Evolutionary conservation across 2,888 invertebrate species (phyloP), one percentile per base, ranked within the genome.

Genomic region (Antitype chi): DNA sequence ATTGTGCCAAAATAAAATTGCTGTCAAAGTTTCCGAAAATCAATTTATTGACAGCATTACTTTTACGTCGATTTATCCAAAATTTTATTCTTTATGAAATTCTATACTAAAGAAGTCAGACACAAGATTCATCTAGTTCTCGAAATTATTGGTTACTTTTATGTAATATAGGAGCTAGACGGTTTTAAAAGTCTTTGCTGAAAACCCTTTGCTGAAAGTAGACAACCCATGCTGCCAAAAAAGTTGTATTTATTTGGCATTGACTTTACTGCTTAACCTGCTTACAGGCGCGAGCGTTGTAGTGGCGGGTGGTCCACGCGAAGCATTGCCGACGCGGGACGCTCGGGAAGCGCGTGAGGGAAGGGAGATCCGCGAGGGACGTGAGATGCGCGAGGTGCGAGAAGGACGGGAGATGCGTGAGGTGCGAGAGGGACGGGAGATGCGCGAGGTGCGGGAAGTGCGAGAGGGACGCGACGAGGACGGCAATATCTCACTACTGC

Each of bases 401-500:
- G 76, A 76, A 9, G 76, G 63, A 9, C 84, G 95, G 23, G 94
- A 94, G 15, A 94, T 94, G 28, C 93, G 94, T 66, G 91, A 91
- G 83, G 91, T 67, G 15, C 67, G 67, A 52, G 67, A 67, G 6
- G 91, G 67, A 15, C 90, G 93, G 63, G 88, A 85, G 76, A 23
- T 70, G 11, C 67, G 70, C 15, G 70, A 70, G 0, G 73, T 94
- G 79, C 75, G 38, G 47, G 74, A 73, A 74, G 75, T 79, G 69
- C 82, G 85, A 64, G 89, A 85, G 9, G 90, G 86, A 13, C 91
- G 90, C 23, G 94, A 96, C 85, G 95, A 97, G 59, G 98, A 98
- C 93, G 97, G 98, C 85, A 97, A 97, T 86, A 97, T 98, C 85
- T 98, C 98, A 74, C 95, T 98, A 81, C 93, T 99, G 85, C 95